Base-by-base conservation (phyloP, 35 echinoderm and acorn worm species). In the Apostichopus californicus region DNA sequence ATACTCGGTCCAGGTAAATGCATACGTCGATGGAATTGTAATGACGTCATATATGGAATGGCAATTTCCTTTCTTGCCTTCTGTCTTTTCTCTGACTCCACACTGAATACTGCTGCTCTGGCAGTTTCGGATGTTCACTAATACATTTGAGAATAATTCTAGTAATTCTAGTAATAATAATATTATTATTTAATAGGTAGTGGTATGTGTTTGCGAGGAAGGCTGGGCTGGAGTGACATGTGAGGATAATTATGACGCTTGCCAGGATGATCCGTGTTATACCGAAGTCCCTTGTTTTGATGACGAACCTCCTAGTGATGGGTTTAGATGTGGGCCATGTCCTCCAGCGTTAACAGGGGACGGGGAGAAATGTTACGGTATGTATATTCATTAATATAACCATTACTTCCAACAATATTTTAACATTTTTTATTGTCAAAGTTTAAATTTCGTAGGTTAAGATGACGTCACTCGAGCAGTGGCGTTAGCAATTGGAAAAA, bases 361-460 rank as follows among this genome's bases (percentile, higher is more conserved):
- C 77, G 96, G 96, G 12, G 66, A 91, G 71, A 98, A 98, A 61
- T 98, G 96, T 86, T 94, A 86, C 57, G 96, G 96, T 98, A 56
- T 78, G 90, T 93, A 77, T 53, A 21, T 61, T 8, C 22, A 75
- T 59, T 14, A 57, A 4, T 80, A 25, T 80, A 46, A 46, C 34
- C 34, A 46, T 46, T 46, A 46, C 34, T 46, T 46, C 34, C 34
- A 46, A 46, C 3, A 46, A 46, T 46, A 46, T 46, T 46, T 46
- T 46, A 46, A 46, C 1, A 46, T 46, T 46, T 46, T 3, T 46
- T 46, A 46, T 46, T 46, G 34, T 46, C 34, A 46, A 46, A 46
- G 3, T 46, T 0, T n/a, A 46, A 34, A 46, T 2, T 46, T 46
- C 34, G 34, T 46, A 3, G 34, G 34, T 46, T 46, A 46, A 46